Evolutionary conservation across 2,888 invertebrate species (phyloP), one percentile per base, ranked within the genome.

Genomic region (Conistra vaccinii): DNA sequence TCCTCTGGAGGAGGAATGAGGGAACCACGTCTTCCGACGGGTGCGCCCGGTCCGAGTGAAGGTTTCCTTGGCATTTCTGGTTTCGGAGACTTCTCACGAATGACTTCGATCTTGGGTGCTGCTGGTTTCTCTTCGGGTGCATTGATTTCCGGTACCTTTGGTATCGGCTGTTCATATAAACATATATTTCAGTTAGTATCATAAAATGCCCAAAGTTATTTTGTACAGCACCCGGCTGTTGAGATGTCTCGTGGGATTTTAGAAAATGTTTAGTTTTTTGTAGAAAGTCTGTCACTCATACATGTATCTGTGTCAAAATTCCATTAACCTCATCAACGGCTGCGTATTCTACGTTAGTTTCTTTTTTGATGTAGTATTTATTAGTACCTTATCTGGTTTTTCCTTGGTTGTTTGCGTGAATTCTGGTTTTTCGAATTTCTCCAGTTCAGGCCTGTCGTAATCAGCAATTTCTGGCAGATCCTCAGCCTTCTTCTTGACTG

Each of bases 1-100:
- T 98, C 98, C 93, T 99, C 99, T 84, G 98, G 99, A 12, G 98
- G 98, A 89, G 99, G 99, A 92, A 99, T 98, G 78, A 99, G 97
- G 69, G 99, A 99, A 77, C 99, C 99, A 89, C 99, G 97, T 89
- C 96, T 93, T 62, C 90, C 93, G 0, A 93, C 93, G 51, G 96
- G 96, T 57, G 92, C 94, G 62, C 91, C 97, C 60, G 98, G 98
- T 60, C 97, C 97, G 85, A 98, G 93, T 0, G 99, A 99, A 35
- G 98, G 97, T 92, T 98, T 98, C 86, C 98, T 97, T 63, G 92
- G 94, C 88, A 97, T 97, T 83, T 97, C 97, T 57, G 96, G 96
- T 87, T 97, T 96, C 4, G 98, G 98, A 39, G 98, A 97, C 90
- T 97, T 98, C 91, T 99, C 98, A 79, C 98, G 97, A 86, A 98